A percentile compares a stretch with the other conserved stretches of the same genome.
Evolutionary conservation across 2,113 vertebrate species (phyloP).

Genomic region (Martes martes): DNA sequence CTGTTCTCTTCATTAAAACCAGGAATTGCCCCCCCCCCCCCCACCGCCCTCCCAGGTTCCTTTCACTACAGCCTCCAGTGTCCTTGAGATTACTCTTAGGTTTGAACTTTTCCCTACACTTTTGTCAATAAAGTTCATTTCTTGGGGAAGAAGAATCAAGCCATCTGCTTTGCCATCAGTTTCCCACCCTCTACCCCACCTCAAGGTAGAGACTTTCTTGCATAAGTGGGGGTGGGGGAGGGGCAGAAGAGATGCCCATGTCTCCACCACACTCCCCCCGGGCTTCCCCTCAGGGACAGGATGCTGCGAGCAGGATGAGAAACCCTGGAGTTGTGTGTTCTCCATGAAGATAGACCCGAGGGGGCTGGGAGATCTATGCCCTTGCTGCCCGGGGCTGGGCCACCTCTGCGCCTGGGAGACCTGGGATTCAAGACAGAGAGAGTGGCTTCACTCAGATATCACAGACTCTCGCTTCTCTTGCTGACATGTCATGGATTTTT

Average conservation of each 20-base stretch:
- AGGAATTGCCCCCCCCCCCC: not conserved
- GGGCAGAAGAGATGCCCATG: not conserved
- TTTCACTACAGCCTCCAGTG: not conserved
- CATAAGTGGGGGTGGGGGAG: not conserved
- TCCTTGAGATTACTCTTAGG: not conserved
- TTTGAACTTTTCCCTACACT: not conserved
- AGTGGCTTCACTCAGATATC: not conserved
- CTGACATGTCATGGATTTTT: not conserved
- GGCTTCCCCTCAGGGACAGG: not conserved
- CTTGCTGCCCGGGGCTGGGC: rapidly evolving
- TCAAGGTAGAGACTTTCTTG: not conserved
- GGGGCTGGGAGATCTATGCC: not conserved
- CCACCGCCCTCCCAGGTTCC: not conserved
- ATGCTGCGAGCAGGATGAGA: no score
- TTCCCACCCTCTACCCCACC: not conserved
- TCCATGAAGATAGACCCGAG: not conserved
- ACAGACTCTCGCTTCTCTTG: not conserved
- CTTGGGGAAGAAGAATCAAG: not conserved
- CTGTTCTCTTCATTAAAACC: not conserved
- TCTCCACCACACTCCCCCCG: no score
- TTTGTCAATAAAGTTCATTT: not conserved
- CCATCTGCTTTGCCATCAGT: no score
- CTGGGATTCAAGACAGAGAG: not conserved
- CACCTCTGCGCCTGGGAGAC: no score
- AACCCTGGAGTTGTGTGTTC: not conserved